phyloP scores from a whole-genome alignment of 2,888 invertebrate species.

The Tenthredo mesomela region DNA sequence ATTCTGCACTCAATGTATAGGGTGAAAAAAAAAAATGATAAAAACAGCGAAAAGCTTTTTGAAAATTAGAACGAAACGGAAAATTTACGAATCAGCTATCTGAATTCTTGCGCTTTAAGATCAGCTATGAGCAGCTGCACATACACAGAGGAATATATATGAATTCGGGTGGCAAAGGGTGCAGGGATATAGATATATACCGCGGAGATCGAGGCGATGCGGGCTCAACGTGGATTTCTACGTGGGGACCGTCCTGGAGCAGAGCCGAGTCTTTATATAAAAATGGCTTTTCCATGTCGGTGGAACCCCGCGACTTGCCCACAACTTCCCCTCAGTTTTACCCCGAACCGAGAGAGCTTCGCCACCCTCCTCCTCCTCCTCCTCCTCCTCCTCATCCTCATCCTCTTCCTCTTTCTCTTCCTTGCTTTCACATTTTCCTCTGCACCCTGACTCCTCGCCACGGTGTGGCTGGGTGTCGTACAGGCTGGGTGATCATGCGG shows the following conservation, averaged over 20 bases:
- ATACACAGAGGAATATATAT: background rate
- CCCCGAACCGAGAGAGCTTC: constrained; percentile 32
- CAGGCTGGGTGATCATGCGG: background rate
- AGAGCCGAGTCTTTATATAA: constrained; percentile 63
- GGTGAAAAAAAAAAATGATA: background rate
- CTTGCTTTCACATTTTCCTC: constrained; percentile 27
- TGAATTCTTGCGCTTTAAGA: constrained; percentile 20
- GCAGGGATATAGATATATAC: constrained; percentile 54
- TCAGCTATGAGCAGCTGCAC: background rate
- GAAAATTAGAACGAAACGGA: background rate
- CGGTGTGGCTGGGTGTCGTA: background rate
- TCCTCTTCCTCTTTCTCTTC: background rate
- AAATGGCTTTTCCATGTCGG: constrained; percentile 75
- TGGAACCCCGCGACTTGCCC: constrained; percentile 66
- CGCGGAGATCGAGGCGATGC: constrained; percentile 61
- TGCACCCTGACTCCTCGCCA: background rate
- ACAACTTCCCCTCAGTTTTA: constrained; percentile 60
- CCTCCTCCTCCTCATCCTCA: background rate
- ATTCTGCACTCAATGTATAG: background rate
- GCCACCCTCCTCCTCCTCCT: background rate
- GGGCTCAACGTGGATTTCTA: constrained; percentile 58
- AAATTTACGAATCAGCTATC: background rate
- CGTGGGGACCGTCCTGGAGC: constrained; percentile 34
- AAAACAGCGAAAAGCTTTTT: background rate
- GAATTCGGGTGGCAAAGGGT: constrained; percentile 39